phyloP scores from a whole-genome alignment of 2,888 invertebrate genomes.

The Mycalesis mineus region DNA sequence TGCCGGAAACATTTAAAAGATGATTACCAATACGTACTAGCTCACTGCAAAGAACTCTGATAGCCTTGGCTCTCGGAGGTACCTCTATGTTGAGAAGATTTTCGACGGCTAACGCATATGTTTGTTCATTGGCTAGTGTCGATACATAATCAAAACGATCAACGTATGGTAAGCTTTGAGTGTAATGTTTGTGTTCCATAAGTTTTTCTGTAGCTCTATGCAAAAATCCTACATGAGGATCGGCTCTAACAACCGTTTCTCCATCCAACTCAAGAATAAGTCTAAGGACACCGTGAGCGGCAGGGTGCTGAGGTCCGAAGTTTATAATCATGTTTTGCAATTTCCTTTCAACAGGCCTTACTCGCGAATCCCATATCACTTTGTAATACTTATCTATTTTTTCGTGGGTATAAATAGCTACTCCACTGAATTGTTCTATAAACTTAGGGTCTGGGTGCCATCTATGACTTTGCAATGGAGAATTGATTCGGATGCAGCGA shows the following conservation, averaged over 20 bases:
- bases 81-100: conserved; percentile 87
- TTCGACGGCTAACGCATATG: conserved; percentile 88
- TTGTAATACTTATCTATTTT: conserved; percentile 53
- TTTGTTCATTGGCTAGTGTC: conserved; percentile 88
- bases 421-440: conserved; percentile 72
- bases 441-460: conserved; percentile 84
- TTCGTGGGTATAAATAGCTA: conserved; percentile 78
- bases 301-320: conserved; percentile 94
- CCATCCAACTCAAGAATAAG: conserved; percentile 89
- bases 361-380: conserved; percentile 50
- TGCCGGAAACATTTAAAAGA: conserved; percentile 84
- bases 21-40: conserved; percentile 89
- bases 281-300: conserved; percentile 92
- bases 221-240: conserved; percentile 91
- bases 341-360: conserved; percentile 74
- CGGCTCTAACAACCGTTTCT: conserved; percentile 86
- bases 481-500: conserved; percentile 38
- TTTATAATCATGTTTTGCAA: conserved; percentile 85
- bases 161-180: conserved; percentile 90
- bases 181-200: conserved; percentile 92
- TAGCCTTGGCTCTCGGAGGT: conserved; percentile 88
- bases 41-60: conserved; percentile 87
- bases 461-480: conserved; percentile 40
- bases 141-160: conserved; percentile 93
- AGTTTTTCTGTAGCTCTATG: conserved; percentile 94